Conservation (phyloP, 2,797 vertebrate species). For the Cuniculus paca region DNA sequence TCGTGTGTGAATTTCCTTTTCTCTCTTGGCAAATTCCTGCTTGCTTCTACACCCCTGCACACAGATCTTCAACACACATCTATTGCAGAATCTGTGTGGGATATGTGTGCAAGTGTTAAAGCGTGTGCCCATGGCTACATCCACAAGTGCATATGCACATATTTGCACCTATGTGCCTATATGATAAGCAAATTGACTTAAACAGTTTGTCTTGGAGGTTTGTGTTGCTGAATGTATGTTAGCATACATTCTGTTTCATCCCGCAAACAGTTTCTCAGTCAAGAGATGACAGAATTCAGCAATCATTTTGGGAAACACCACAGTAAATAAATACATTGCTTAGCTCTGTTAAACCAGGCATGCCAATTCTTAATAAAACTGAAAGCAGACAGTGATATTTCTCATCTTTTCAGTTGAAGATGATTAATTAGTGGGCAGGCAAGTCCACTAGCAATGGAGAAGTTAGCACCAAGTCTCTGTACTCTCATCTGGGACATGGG, state of each 20-base stretch:
- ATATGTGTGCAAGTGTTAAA: constrained; percentile 75
- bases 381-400: constrained; percentile 61
- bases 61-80: constrained; percentile 74
- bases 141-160: constrained; percentile 77
- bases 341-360: constrained; percentile 70
- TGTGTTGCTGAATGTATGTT: constrained; percentile 81
- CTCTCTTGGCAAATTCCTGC: constrained; percentile 80
- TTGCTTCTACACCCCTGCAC: constrained; percentile 77
- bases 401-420: constrained; percentile 60
- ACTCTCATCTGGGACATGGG: background rate
- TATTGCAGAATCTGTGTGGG: constrained; percentile 72
- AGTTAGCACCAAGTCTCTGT: background rate
- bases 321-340: constrained; percentile 81
- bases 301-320: constrained; percentile 80
- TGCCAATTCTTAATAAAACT: constrained; percentile 81
- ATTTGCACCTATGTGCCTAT: constrained; percentile 80
- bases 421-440: constrained; percentile 37
- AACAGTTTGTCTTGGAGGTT: constrained; percentile 82
- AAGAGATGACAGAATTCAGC: constrained; percentile 84
- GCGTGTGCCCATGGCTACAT: constrained; percentile 60
- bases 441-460: constrained; percentile 1
- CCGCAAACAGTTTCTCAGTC: constrained; percentile 82
- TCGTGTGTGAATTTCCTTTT: constrained; percentile 84
- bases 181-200: constrained; percentile 81
- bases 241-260: constrained; percentile 79